Conservation (phyloP, 1,140 invertebrate genomes). For the Drosophila littoralis region DNA sequence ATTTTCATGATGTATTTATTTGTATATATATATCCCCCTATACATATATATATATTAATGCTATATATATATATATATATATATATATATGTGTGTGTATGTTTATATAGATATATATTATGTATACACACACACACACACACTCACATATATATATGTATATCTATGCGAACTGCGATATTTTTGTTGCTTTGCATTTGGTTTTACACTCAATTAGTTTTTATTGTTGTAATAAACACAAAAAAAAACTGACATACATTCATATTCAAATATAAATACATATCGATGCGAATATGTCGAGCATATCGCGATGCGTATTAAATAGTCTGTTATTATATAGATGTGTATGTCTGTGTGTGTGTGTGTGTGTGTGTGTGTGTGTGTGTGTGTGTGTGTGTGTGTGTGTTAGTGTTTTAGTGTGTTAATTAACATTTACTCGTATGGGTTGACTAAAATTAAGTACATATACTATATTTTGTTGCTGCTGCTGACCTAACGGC, state of each 20-base stretch:
- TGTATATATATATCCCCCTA: constrained; percentile 22
- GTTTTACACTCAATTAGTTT: constrained; percentile 59
- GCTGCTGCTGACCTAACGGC: constrained; percentile 42
- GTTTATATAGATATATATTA: constrained; percentile 16
- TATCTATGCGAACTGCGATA: constrained; percentile 62
- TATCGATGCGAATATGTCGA: constrained; percentile 2
- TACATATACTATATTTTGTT: constrained; percentile 39
- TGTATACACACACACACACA: constrained; percentile 10
- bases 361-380: not conserved
- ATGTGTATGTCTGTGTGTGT: constrained; percentile 10
- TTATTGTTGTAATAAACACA: constrained; percentile 47
- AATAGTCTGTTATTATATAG: constrained; percentile 19
- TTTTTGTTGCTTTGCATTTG: constrained; percentile 43
- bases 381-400: not conserved
- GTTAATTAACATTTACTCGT: constrained; percentile 48
- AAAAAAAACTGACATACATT: constrained; percentile 35
- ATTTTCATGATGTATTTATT: constrained; percentile 78
- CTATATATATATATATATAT: constrained; percentile 52
- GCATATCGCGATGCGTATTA: constrained; percentile 13
- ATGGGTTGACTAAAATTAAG: constrained; percentile 57
- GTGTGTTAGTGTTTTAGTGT: not conserved
- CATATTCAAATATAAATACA: constrained; percentile 8
- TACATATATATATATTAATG: too few species aligned
- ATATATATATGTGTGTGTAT: too few species aligned
- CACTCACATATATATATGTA: constrained; percentile 36